Base-by-base conservation (phyloP, 1,140 invertebrate genomes). In the Panonychus citri region DNA sequence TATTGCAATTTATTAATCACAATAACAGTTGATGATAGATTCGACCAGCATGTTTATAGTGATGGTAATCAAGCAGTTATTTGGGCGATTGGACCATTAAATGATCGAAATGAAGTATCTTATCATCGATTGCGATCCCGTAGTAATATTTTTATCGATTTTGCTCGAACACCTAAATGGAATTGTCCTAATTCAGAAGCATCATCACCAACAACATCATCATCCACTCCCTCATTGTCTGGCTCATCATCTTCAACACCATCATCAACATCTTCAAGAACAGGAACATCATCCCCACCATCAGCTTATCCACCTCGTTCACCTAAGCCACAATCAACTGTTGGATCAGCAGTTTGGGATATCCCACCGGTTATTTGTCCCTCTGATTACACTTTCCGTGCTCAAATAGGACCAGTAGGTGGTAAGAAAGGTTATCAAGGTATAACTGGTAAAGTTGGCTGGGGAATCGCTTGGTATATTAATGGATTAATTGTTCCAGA, bases 391-490 rank as follows among this genome's bases (percentile, higher is more conserved):
- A 65, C 62, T n/a, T 62, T 66, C 25, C 52, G 57, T 3, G 62
- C 60, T 1, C 65, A 66, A 42, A 64, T 66, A 21, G 65, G 65
- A 8, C 65, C 65, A 8, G 55, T 65, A 4, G 65, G 65, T 17
- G 58, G 58, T 21, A 58, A 56, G 15, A 55, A 61, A 24, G 65
- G 65, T 8, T 66, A 66, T 28, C 56, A 56, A 5, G 58, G 60
- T 27, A 62, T 66, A 17, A 66, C 65, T 46, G 65, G 65, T 19
- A 83, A 88, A 67, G 83, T 88, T 3, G 85, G 85, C 28, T 90
- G 86, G 85, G 86, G 87, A 37, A 84, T 91, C 61, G 80, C 84
- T 0, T 94, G 86, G 86, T 91, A 87, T 72, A 90, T 95, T 61
- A 94, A 95, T 67, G 90, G 89, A 65, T 65, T 51, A 64, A 62